A percentile compares a stretch with the other conserved stretches of the same genome.
phyloP scores from a whole-genome alignment of 2,888 invertebrate genomes.

The Aethes cnicana region DNA sequence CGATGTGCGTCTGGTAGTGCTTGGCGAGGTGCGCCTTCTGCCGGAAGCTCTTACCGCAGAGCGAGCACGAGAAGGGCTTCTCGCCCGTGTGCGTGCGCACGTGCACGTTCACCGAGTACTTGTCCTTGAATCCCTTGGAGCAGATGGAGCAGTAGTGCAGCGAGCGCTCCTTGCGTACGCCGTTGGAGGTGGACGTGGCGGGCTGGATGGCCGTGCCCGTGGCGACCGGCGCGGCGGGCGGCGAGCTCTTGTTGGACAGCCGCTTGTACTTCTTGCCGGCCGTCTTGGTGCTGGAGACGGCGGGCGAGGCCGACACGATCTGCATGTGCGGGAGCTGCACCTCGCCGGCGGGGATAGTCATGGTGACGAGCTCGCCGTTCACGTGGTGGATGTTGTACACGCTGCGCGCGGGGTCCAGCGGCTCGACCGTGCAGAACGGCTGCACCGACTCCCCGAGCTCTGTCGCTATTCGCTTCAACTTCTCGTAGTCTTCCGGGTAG shows the following conservation, averaged over 20 bases:
- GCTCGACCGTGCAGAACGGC: conserved; percentile 84
- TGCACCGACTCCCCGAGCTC: conserved; percentile 91
- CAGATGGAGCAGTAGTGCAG: conserved; percentile 96
- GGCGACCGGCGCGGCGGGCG: conserved; percentile 62
- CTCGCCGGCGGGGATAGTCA: conserved; percentile 74
- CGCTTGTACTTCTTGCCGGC: conserved; percentile 88
- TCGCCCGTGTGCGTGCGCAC: conserved; percentile 98
- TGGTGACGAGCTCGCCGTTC: conserved; percentile 72
- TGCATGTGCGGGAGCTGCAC: conserved; percentile 76
- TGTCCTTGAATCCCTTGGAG: conserved; percentile 96
- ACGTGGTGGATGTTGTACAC: conserved; percentile 82
- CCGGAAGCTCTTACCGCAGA: conserved; percentile 96
- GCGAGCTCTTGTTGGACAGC: conserved; percentile 78
- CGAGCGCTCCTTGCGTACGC: conserved; percentile 92
- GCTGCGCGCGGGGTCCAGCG: conserved; percentile 74
- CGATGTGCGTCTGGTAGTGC: conserved; percentile 96
- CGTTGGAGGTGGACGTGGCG: conserved; percentile 85
- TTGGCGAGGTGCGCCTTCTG: conserved; percentile 96
- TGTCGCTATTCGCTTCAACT: conserved; percentile 90
- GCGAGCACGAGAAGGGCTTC: conserved; percentile 96
- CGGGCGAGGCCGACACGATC: conserved; percentile 82
- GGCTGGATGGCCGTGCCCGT: conserved; percentile 68
- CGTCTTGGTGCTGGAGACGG: conserved; percentile 84
- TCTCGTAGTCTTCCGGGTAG: conserved; percentile 91
- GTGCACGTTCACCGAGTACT: conserved; percentile 98